Percentiles rank a stretch among this genome's conserved stretches.
Evolutionary conservation across 2,888 invertebrate species (phyloP).

Genomic region (Zygogramma bicolorata): DNA sequence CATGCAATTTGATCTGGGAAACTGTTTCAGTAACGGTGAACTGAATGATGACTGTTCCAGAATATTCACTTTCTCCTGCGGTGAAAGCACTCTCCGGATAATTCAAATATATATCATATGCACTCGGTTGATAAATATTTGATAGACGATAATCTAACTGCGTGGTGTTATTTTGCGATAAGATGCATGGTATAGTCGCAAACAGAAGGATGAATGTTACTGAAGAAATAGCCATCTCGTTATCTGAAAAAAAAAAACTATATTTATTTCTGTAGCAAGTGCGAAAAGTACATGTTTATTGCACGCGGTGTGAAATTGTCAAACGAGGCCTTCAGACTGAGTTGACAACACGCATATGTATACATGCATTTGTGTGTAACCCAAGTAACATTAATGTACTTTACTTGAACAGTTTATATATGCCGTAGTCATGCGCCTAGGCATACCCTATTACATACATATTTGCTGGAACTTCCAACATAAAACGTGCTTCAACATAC

Average conservation of each 20-base stretch:
- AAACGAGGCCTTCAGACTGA: no score
- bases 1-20: constrained; percentile 28
- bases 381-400: no score
- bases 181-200: not conserved
- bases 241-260: not conserved
- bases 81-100: constrained; percentile 12
- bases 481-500: no score
- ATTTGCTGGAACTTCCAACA: no score
- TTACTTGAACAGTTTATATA: no score
- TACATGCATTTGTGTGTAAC: no score
- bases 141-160: constrained; percentile 13
- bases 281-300: not conserved
- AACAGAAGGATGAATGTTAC: not conserved
- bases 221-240: not conserved
- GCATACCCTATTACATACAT: no score
- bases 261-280: not conserved
- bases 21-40: constrained; percentile 11
- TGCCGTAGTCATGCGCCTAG: no score
- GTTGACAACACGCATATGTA: no score
- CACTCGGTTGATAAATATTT: constrained; percentile 3
- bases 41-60: constrained; percentile 19
- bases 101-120: constrained; percentile 11
- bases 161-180: not conserved
- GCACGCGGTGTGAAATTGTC: no score
- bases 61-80: not conserved